Base-by-base conservation (phyloP, 2,888 invertebrate species). In the Eumacrocentrus americanus region DNA sequence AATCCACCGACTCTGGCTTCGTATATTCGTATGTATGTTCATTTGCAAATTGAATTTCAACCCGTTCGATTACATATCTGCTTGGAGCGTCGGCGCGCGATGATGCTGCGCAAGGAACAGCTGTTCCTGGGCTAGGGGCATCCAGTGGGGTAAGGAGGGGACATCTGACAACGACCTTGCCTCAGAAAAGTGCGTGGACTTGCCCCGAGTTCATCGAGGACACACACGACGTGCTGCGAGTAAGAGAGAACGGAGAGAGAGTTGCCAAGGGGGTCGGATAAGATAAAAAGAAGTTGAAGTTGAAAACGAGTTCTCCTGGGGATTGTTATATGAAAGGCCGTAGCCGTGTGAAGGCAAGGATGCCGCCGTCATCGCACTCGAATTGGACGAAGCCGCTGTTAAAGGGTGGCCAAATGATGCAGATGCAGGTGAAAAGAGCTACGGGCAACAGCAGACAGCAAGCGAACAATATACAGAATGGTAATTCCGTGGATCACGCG, bases 381-480 rank as follows among this genome's bases (percentile, higher is more conserved):
- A 78, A 76, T 51, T 79, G 78, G 79, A 79, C 77, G 35, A 79
- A 73, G 63, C 79, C 79, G 12, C 67, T 79, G 47, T 64, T 79
- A 11, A 74, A 77, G 66, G 65, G 71, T 62, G 71, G 72, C 23
- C 75, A 79, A 64, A 70, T 72, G 62, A 74, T 72, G 71, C 79
- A 79, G 65, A 76, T 77, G 75, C 78, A 79, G 61, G 70, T 72
- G 59, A 76, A 71, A 61, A 66, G 70, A 29, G 64, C 57, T 35
- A 67, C 55, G 5, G 56, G 47, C 14, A 58, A 52, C 5, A 47
- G 25, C 23, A 58, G 66, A 5, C 67, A 66, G 46, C 54, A 61
- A 23, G 52, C 58, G 47, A 29, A 53, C 9, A 67, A 64, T 58
- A 61, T 63, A 14, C 73, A 74, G 59, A 73, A 70, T 69, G 67